Evolutionary conservation across 1,140 invertebrate species (phyloP).

Genomic region (Drosophila bifasciata): DNA sequence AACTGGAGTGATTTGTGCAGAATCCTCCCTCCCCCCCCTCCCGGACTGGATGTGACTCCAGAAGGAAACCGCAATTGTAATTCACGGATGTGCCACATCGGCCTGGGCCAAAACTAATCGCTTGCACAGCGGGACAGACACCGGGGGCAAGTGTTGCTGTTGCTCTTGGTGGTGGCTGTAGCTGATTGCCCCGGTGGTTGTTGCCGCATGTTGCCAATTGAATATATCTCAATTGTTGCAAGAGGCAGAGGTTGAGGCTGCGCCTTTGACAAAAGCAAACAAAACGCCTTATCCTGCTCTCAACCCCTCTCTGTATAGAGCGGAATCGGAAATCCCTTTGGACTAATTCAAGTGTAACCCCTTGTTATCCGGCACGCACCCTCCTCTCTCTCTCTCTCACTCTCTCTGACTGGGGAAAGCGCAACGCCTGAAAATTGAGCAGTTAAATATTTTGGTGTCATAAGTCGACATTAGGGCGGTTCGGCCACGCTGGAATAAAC

Average conservation of each 20-base stretch:
- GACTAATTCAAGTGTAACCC: conserved; percentile 80
- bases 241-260: conserved; percentile 35
- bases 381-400: no score
- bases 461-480: conserved; percentile 74
- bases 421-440: conserved; percentile 75
- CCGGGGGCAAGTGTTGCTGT: not conserved
- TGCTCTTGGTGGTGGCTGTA: conserved; percentile 3
- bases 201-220: conserved; percentile 71
- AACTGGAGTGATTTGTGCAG: conserved; percentile 64
- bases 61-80: conserved; percentile 79
- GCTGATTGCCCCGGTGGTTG: conserved; percentile 50
- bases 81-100: conserved; percentile 73
- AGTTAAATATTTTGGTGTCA: conserved; percentile 83
- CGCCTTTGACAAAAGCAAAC: conserved; percentile 43
- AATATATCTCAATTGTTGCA: conserved; percentile 77
- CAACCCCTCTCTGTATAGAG: conserved; percentile 18
- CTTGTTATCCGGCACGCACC: conserved; percentile 58
- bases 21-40: conserved; percentile 24
- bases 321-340: conserved; percentile 53
- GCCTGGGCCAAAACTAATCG: conserved; percentile 65
- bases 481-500: conserved; percentile 7
- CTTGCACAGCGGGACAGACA: conserved; percentile 61
- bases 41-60: conserved; percentile 3
- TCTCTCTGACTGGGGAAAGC: conserved; percentile 41
- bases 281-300: conserved; percentile 34